Conservation (phyloP, 2,797 vertebrate genomes). For the Steatocranus sp. region DNA sequence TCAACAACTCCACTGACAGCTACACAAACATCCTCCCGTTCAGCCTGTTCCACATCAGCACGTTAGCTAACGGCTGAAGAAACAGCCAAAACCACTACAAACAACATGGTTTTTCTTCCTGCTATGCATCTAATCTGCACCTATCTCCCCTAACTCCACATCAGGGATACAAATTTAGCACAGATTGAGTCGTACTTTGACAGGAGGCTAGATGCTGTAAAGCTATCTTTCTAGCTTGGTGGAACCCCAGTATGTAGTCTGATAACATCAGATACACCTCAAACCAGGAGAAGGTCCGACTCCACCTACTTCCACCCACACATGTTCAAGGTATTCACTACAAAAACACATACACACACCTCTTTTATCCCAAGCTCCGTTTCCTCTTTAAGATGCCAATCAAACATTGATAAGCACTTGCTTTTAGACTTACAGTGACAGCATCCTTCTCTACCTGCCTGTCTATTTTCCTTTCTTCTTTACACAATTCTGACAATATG, state of each 20-base stretch:
- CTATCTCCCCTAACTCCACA: neutral
- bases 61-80: slow-evolving; percentile 1
- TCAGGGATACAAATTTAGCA: neutral
- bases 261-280: slow-evolving; percentile 11
- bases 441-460: slow-evolving; percentile 10
- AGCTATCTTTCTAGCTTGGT: slow-evolving; percentile 27
- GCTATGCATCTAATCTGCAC: slow-evolving; percentile 25
- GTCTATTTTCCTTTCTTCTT: slow-evolving; percentile 16
- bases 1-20: slow-evolving; percentile 28
- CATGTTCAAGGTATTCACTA: neutral
- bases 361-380: neutral
- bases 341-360: neutral
- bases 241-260: slow-evolving; percentile 13
- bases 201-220: slow-evolving; percentile 3
- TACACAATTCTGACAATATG: slow-evolving; percentile 18
- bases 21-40: slow-evolving; percentile 33
- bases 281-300: slow-evolving; percentile 8
- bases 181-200: slow-evolving; percentile 24
- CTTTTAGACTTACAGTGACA: slow-evolving; percentile 24
- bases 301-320: slow-evolving; percentile 25
- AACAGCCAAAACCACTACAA: slow-evolving; percentile 29
- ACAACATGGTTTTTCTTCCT: slow-evolving; percentile 1
- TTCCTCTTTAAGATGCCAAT: slow-evolving; percentile 25
- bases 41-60: slow-evolving; percentile 20
- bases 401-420: slow-evolving; percentile 36